Conservation (phyloP, 2,797 vertebrate species). For the Mormyrops attenuatus region DNA sequence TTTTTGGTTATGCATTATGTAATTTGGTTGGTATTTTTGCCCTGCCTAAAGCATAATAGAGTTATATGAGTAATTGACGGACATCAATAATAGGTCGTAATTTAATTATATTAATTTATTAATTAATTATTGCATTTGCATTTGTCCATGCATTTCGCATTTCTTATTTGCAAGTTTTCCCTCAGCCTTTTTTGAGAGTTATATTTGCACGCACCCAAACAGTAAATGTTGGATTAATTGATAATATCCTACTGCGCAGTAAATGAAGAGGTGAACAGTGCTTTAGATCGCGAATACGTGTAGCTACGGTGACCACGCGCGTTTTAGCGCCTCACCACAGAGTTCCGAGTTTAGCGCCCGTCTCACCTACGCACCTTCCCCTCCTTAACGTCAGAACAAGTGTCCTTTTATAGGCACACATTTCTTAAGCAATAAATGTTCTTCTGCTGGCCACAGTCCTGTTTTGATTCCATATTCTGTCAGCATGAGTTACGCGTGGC, state of each 20-base stretch:
- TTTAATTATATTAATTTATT: not conserved
- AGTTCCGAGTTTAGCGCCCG: not conserved
- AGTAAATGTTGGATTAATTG: not conserved
- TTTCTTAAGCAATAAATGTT: slow-evolving; percentile 18
- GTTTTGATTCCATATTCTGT: slow-evolving; percentile 23
- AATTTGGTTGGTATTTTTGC: not conserved
- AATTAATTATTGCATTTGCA: no score
- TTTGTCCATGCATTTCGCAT: not conserved
- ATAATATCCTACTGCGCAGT: not conserved
- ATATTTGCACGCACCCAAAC: not conserved
- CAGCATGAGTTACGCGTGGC: slow-evolving; percentile 23
- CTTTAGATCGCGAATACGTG: not conserved
- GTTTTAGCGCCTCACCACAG: not conserved
- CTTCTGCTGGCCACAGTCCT: slow-evolving; percentile 17
- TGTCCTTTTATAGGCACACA: slow-evolving; percentile 21
- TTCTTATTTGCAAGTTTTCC: not conserved
- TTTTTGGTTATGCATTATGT: not conserved
- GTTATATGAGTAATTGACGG: not conserved
- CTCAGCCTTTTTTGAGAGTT: not conserved
- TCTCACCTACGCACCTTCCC: not conserved
- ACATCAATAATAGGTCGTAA: not conserved
- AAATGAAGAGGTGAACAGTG: not conserved
- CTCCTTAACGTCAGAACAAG: slow-evolving; percentile 13
- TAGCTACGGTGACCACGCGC: not conserved
- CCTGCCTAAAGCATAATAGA: not conserved